These are phyloP conservation scores for Melanotaenia pygmaea DNA, from an alignment of 2,797 vertebrate genomes.

Conservation along the genomic window DNA sequence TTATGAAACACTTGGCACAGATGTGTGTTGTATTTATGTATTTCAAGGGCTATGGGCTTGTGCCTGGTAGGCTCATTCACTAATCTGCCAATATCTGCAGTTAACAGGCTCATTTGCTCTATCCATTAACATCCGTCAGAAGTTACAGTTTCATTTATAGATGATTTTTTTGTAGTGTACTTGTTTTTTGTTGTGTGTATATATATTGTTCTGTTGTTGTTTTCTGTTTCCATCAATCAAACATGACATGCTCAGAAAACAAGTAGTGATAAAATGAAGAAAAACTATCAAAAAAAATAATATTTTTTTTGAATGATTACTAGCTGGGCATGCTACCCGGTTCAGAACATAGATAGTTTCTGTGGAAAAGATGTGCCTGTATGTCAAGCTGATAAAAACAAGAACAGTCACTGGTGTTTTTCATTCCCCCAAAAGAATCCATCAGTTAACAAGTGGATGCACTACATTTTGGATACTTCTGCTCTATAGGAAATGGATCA, in stretches of 20 bases:
- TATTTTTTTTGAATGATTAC: neutral
- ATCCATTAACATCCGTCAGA: neutral
- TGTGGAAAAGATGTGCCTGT: neutral
- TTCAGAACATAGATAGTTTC: neutral
- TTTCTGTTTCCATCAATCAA: neutral
- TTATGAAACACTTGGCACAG: neutral
- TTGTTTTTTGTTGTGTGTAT: neutral
- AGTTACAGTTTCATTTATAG: neutral
- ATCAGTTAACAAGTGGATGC: constrained; percentile 50
- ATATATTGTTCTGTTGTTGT: too few relatives aligned
- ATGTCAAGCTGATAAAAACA: neutral
- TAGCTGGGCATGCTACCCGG: neutral
- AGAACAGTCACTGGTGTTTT: constrained; percentile 3
- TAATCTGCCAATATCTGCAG: neutral
- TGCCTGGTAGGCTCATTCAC: neutral
- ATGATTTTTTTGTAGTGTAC: neutral
- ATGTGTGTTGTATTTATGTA: neutral
- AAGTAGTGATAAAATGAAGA: neutral
- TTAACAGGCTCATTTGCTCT: neutral
- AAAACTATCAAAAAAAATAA: neutral
- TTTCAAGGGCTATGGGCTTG: neutral
- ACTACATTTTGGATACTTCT: constrained; percentile 37
- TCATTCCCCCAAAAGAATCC: neutral
- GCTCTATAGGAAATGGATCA: constrained; percentile 5
- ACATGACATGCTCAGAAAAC: neutral